Conservation (phyloP, 2,797 vertebrate species). For the Cygnus olor region DNA sequence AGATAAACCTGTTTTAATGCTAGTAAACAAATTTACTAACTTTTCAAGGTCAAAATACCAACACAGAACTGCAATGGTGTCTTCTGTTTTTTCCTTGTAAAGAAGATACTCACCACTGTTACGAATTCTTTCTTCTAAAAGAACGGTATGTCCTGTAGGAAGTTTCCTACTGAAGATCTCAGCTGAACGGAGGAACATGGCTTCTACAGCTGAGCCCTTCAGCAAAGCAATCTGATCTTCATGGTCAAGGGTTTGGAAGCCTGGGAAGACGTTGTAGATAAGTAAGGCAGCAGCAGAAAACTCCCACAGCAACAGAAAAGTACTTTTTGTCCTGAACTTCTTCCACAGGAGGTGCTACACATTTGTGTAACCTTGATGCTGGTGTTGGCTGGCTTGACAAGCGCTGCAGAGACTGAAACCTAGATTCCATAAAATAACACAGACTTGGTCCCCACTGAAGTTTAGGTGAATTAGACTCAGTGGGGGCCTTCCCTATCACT, state of each 20-base stretch:
- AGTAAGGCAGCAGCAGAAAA: neutral
- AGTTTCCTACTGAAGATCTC: conserved; percentile 93
- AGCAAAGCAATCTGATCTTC: conserved; percentile 98
- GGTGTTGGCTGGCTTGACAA: neutral
- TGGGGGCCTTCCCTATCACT: neutral
- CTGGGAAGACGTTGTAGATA: conserved; percentile 69
- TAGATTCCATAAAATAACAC: neutral
- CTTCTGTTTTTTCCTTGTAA: neutral
- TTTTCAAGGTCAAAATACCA: neutral
- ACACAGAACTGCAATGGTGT: neutral
- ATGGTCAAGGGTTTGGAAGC: conserved; percentile 93
- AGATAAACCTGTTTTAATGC: neutral
- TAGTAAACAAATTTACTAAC: neutral
- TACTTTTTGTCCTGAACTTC: neutral
- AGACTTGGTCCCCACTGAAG: neutral
- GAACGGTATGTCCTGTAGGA: conserved; percentile 85
- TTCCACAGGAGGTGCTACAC: rapidly evolving
- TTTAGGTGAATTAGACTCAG: neutral
- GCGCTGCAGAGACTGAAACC: neutral
- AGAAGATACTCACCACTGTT: conserved; percentile 87
- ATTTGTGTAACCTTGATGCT: neutral
- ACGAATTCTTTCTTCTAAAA: conserved; percentile 93
- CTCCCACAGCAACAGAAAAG: neutral
- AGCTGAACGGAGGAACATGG: conserved; percentile 97
- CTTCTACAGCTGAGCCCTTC: conserved; percentile 97